Evolutionary conservation across 2,888 invertebrate genomes (phyloP).

Genomic region (Meta bourneti): DNA sequence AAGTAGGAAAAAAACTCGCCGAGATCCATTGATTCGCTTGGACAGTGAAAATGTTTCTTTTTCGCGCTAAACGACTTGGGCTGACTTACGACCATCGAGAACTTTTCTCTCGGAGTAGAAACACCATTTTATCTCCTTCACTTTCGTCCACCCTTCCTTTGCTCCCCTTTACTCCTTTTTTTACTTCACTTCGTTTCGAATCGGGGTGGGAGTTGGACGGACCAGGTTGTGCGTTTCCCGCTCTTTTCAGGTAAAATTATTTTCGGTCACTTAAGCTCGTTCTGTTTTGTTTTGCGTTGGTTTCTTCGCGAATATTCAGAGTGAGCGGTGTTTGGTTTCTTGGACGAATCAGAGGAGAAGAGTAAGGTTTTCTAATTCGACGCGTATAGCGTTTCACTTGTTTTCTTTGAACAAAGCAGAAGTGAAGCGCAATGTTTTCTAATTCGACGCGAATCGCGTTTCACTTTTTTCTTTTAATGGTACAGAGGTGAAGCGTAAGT

Average conservation of each 20-base stretch:
- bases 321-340: not conserved
- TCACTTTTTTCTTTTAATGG: too few species aligned
- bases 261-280: not conserved
- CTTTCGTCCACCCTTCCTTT: conserved; percentile 13
- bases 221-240: conserved; percentile 2
- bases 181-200: not conserved
- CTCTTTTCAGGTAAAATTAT: conserved; percentile 9
- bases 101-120: conserved; percentile 45
- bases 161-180: not conserved
- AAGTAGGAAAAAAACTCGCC: conserved; percentile 17
- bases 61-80: conserved; percentile 68
- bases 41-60: conserved; percentile 75
- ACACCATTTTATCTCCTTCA: conserved; percentile 62
- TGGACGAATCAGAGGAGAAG: not conserved
- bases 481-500: too few species aligned
- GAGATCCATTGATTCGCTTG: conserved; percentile 60
- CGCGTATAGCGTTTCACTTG: too few species aligned
- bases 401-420: too few species aligned
- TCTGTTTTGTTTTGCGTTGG: not conserved
- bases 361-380: too few species aligned
- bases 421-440: too few species aligned
- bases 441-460: too few species aligned
- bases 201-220: not conserved
- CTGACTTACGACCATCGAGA: conserved; percentile 68
- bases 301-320: not conserved